Conservation (phyloP, 2,888 invertebrate species). For the Trachelus iudaicus region DNA sequence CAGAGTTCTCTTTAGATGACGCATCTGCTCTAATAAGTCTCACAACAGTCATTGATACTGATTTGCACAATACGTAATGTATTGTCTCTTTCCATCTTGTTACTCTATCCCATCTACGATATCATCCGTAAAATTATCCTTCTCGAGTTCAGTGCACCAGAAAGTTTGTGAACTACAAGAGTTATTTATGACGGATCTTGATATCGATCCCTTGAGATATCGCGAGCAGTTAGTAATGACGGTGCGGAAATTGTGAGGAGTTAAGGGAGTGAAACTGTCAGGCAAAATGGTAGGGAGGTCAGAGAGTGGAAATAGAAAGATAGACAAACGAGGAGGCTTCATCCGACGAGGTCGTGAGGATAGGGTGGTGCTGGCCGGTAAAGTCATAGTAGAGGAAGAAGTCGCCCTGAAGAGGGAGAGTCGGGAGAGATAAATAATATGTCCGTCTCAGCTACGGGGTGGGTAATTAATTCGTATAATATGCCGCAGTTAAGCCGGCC, state of each 20-base stretch:
- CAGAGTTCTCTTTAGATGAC: background rate
- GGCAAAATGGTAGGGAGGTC: slow-evolving; percentile 25
- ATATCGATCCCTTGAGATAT: background rate
- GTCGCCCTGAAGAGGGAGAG: slow-evolving; percentile 15
- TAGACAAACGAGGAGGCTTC: slow-evolving; percentile 51
- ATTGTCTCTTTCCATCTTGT: background rate
- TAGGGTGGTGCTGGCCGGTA: slow-evolving; percentile 23
- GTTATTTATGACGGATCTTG: background rate
- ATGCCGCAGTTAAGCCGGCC: slow-evolving; percentile 64
- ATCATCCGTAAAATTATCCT: background rate
- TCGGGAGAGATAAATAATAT: slow-evolving; percentile 59
- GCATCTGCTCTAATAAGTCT: background rate
- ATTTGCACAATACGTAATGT: too few relatives aligned
- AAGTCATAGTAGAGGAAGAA: slow-evolving; percentile 16
- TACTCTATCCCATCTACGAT: background rate
- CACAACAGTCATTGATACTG: background rate
- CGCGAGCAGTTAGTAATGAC: background rate
- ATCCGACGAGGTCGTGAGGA: slow-evolving; percentile 38
- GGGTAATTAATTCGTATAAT: slow-evolving; percentile 65
- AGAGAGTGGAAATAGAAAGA: slow-evolving; percentile 52
- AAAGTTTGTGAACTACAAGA: background rate
- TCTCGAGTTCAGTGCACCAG: background rate
- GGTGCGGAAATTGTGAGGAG: slow-evolving; percentile 5
- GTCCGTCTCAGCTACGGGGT: slow-evolving; percentile 52
- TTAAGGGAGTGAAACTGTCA: slow-evolving; percentile 24